Evolutionary conservation across 2,113 vertebrate genomes (phyloP).

Genomic region (Epinephelus moara): DNA sequence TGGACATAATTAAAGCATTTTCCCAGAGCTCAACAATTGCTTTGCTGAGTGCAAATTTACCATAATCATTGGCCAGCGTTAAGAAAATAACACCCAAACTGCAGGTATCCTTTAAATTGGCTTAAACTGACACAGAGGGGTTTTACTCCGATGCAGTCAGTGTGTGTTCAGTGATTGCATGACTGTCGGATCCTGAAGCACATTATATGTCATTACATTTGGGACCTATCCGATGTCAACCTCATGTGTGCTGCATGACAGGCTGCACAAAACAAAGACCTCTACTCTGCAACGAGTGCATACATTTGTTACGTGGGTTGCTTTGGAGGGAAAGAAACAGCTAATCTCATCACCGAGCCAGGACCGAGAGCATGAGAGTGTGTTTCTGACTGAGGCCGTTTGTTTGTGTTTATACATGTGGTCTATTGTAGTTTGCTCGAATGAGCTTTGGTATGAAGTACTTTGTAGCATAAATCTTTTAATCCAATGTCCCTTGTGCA

Average conservation of each 20-base stretch:
- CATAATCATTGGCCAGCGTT: too few relatives aligned
- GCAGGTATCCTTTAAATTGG: neutral
- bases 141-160: neutral
- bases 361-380: conserved; percentile 11
- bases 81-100: too few relatives aligned
- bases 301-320: neutral
- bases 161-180: neutral
- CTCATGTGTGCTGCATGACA: neutral
- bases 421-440: conserved; percentile 64
- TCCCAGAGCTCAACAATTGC: too few relatives aligned
- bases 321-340: conserved; percentile 34
- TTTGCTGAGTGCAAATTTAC: too few relatives aligned
- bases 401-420: conserved; percentile 66
- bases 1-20: neutral
- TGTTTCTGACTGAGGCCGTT: conserved; percentile 51
- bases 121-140: neutral
- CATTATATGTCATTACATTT: neutral
- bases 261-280: conserved; percentile 16
- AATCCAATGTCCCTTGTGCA: conserved; percentile 70
- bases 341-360: conserved; percentile 31
- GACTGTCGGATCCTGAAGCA: neutral
- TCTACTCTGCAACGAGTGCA: neutral
- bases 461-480: conserved; percentile 80
- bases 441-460: conserved; percentile 68
- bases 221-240: neutral